Conservation (phyloP, 2,888 invertebrate species). For the Drosophila siamana region DNA sequence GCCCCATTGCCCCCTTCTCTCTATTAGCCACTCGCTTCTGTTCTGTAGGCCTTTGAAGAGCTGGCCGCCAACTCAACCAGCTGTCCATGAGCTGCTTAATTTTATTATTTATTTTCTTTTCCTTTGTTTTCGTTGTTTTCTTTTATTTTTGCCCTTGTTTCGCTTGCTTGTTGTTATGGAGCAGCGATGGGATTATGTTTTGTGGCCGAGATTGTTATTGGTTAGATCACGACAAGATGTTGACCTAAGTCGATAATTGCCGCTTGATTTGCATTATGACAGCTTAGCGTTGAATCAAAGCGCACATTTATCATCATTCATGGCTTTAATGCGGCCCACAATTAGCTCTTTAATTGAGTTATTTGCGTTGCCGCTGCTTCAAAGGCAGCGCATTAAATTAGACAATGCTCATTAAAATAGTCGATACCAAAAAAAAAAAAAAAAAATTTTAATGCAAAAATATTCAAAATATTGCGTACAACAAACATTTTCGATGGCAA, state of each 20-base stretch:
- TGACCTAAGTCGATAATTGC: conserved; percentile 41
- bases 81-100: conserved; percentile 9
- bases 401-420: no score
- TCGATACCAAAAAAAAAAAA: no score
- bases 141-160: no score
- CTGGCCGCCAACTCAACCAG: background rate
- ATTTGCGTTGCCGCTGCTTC: no score
- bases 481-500: no score
- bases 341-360: background rate
- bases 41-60: background rate
- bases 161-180: background rate
- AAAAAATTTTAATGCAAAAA: no score
- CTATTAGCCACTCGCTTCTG: background rate
- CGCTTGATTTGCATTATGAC: conserved; percentile 15
- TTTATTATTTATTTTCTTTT: conserved; percentile 13
- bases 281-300: conserved; percentile 10
- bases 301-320: background rate
- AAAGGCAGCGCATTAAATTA: no score
- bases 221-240: conserved; percentile 9
- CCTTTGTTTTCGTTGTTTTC: conserved; percentile 1
- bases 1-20: no score
- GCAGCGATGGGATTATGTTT: background rate
- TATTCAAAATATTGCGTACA: no score
- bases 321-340: background rate
- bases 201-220: conserved; percentile 6